Conservation (phyloP, 2,888 invertebrate species). For the Pammene fasciana region DNA sequence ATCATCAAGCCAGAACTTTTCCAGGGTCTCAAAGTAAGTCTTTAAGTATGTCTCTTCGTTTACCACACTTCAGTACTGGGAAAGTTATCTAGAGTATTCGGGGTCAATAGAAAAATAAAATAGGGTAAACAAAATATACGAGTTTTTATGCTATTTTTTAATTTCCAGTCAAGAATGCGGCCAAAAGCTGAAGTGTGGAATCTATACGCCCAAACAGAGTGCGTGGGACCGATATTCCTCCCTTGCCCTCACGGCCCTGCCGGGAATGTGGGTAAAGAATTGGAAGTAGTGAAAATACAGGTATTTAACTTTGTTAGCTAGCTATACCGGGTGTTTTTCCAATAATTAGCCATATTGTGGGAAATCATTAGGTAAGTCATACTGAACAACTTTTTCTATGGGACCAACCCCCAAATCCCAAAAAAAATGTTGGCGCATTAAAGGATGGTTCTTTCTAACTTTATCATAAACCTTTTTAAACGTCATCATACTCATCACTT, state of each 20-base stretch:
- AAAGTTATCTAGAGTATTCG: too few species aligned
- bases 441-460: too few species aligned
- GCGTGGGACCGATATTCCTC: constrained; percentile 19
- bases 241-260: constrained; percentile 16
- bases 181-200: constrained; percentile 28
- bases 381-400: too few species aligned
- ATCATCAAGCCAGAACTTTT: constrained; percentile 55
- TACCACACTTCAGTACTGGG: not conserved
- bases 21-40: constrained; percentile 54
- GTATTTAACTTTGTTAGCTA: not conserved
- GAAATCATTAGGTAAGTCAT: too few species aligned
- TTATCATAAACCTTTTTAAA: too few species aligned
- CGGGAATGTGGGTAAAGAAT: constrained; percentile 21
- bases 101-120: too few species aligned
- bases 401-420: too few species aligned
- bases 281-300: constrained; percentile 17
- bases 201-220: constrained; percentile 30
- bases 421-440: too few species aligned
- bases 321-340: too few species aligned
- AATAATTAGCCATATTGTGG: too few species aligned
- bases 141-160: not conserved
- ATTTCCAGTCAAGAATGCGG: constrained; percentile 21
- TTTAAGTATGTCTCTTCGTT: not conserved
- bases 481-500: too few species aligned
- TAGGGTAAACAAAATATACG: too few species aligned